These are phyloP conservation scores for Campaea margaritaria DNA, from an alignment of 2,888 invertebrate species.

Conservation along the genomic window DNA sequence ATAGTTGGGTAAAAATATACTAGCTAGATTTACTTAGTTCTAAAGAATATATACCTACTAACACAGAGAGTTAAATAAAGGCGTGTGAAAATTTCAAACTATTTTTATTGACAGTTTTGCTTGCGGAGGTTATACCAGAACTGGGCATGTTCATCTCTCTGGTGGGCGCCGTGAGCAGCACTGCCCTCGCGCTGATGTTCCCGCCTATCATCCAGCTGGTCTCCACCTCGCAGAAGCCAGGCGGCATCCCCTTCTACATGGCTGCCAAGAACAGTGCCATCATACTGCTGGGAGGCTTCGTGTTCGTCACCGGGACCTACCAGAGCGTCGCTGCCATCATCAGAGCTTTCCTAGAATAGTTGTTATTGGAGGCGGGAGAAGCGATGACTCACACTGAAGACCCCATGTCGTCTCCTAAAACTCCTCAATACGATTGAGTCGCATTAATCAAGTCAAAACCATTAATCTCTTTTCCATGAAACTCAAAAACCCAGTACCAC, in stretches of 20 bases:
- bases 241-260: slow-evolving; percentile 73
- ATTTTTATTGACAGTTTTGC: slow-evolving; percentile 86
- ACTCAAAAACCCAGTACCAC: too few species aligned
- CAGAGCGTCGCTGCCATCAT: slow-evolving; percentile 88
- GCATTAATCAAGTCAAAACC: too few species aligned
- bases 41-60: not conserved
- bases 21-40: not conserved
- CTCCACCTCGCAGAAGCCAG: slow-evolving; percentile 85
- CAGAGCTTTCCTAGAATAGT: slow-evolving; percentile 62
- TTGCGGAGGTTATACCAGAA: slow-evolving; percentile 94
- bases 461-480: too few species aligned
- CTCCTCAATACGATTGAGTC: too few species aligned
- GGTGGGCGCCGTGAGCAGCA: slow-evolving; percentile 95
- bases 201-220: slow-evolving; percentile 95
- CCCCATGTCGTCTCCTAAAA: too few species aligned
- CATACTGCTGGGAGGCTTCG: slow-evolving; percentile 88
- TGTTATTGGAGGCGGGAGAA: too few species aligned
- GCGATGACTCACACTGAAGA: too few species aligned
- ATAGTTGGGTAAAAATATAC: too few species aligned
- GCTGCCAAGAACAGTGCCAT: slow-evolving; percentile 87
- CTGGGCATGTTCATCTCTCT: slow-evolving; percentile 95
- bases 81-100: not conserved
- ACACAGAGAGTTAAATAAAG: not conserved
- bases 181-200: slow-evolving; percentile 93
- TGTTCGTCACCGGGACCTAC: slow-evolving; percentile 91